Evolutionary conservation across 1,140 invertebrate genomes (phyloP).

Genomic region (Ceratina japonica): DNA sequence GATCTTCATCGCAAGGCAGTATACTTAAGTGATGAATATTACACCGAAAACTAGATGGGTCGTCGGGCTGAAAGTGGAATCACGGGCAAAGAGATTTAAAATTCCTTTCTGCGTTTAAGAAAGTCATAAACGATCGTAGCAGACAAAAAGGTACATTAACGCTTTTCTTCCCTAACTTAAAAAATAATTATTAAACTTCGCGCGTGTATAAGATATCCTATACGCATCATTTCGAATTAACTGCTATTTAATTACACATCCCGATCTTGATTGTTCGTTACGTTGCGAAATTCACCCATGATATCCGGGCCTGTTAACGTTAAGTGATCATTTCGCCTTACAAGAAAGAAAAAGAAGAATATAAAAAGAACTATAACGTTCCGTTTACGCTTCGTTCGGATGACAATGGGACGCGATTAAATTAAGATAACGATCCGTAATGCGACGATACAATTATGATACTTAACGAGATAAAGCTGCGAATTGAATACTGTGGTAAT

Average conservation of each 20-base stretch:
- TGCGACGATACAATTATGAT: slow-evolving; percentile 66
- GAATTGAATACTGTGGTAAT: slow-evolving; percentile 78
- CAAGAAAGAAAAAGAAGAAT: slow-evolving; percentile 32
- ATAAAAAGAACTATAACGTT: slow-evolving; percentile 31
- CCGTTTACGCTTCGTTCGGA: slow-evolving; percentile 47
- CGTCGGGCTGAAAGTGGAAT: slow-evolving; percentile 2
- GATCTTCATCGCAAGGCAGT: slow-evolving; percentile 2
- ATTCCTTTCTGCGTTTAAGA: slow-evolving; percentile 32
- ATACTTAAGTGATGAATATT: background rate
- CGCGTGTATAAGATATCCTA: background rate
- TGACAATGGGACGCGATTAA: slow-evolving; percentile 63
- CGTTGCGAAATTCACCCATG: slow-evolving; percentile 9
- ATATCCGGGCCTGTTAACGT: background rate
- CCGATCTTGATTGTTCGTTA: slow-evolving; percentile 1
- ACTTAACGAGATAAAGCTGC: slow-evolving; percentile 78
- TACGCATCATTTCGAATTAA: background rate
- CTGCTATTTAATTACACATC: slow-evolving; percentile 12
- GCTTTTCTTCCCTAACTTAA: background rate
- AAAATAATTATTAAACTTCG: slow-evolving; percentile 1
- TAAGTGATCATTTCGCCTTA: slow-evolving; percentile 32
- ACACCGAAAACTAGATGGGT: background rate
- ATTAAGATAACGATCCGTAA: slow-evolving; percentile 68
- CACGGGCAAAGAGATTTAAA: background rate
- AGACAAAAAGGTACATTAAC: background rate
- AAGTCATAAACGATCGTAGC: slow-evolving; percentile 16